phyloP scores from a whole-genome alignment of 2,797 vertebrate genomes.

The Pagetopsis macropterus region DNA sequence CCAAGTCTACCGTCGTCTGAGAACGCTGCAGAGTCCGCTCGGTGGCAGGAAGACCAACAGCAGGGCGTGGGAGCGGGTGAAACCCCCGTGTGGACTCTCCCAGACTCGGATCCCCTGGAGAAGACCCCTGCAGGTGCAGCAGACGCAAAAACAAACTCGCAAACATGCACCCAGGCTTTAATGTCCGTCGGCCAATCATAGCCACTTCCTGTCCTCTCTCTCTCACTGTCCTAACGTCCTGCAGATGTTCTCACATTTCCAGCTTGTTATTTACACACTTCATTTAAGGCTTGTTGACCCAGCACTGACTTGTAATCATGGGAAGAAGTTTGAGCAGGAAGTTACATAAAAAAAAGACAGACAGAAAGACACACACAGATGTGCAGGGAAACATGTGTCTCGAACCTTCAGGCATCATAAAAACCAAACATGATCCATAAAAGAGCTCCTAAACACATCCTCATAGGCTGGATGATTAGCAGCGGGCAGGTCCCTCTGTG shows the following conservation, averaged over 20 bases:
- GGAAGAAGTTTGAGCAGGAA: conserved; percentile 44
- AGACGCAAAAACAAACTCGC: conserved; percentile 40
- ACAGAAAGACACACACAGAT: conserved; percentile 24
- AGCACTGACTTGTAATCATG: not conserved
- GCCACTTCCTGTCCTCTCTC: conserved; percentile 57
- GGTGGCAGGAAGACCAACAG: conserved; percentile 68
- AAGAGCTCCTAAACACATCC: conserved; percentile 31
- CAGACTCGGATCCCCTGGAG: conserved; percentile 43
- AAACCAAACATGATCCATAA: conserved; percentile 38
- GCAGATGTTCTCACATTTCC: conserved; percentile 62
- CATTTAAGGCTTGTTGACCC: conserved; percentile 9
- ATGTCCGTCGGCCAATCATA: conserved; percentile 42
- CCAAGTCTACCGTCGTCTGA: conserved; percentile 39
- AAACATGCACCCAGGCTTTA: conserved; percentile 36
- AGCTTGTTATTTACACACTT: conserved; percentile 33
- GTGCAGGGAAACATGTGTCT: conserved; percentile 17
- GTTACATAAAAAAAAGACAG: conserved; percentile 18
- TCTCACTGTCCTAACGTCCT: conserved; percentile 43
- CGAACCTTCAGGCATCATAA: conserved; percentile 54
- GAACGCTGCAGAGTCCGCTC: conserved; percentile 38
- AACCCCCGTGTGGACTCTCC: conserved; percentile 57
- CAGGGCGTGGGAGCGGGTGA: conserved; percentile 44
- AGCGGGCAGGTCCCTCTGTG: conserved; percentile 26
- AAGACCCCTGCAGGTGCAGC: conserved; percentile 67
- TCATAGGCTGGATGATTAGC: conserved; percentile 28